Percentiles rank a stretch among this genome's conserved stretches.
Conservation (phyloP, 2,888 invertebrate species). For the Temnothorax unifasciatus region DNA sequence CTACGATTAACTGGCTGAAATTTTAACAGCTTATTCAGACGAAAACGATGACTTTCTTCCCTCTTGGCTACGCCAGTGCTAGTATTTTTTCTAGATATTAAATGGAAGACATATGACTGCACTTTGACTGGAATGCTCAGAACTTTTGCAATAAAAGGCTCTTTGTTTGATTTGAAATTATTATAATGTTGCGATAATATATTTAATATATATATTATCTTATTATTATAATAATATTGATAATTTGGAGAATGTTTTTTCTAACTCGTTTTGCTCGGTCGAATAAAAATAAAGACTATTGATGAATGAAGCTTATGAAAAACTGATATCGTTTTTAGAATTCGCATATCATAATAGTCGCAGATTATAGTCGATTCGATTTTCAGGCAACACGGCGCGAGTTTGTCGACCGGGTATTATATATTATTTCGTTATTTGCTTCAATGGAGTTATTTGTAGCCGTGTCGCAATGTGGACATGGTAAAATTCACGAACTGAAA, state of each 20-base stretch:
- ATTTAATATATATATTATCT: neutral
- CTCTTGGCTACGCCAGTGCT: neutral
- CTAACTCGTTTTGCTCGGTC: neutral
- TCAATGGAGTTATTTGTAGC: constrained; percentile 29
- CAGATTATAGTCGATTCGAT: neutral
- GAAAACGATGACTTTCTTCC: neutral
- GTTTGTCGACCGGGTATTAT: neutral
- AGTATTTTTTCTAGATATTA: constrained; percentile 21
- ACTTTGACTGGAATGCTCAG: neutral
- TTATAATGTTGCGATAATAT: neutral
- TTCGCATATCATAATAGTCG: neutral
- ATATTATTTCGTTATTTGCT: constrained; percentile 23
- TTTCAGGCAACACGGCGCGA: neutral
- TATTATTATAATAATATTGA: neutral
- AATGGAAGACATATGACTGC: neutral
- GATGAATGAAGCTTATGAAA: neutral
- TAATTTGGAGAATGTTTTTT: neutral
- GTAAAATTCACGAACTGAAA: constrained; percentile 13
- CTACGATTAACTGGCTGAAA: constrained; percentile 7
- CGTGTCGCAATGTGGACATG: neutral
- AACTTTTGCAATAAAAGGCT: neutral
- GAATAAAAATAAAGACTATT: neutral
- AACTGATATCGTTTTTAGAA: neutral
- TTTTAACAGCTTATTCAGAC: constrained; percentile 13
- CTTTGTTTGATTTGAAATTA: neutral